phyloP scores from a whole-genome alignment of 2,113 vertebrate genomes.

The Gila orcuttii region DNA sequence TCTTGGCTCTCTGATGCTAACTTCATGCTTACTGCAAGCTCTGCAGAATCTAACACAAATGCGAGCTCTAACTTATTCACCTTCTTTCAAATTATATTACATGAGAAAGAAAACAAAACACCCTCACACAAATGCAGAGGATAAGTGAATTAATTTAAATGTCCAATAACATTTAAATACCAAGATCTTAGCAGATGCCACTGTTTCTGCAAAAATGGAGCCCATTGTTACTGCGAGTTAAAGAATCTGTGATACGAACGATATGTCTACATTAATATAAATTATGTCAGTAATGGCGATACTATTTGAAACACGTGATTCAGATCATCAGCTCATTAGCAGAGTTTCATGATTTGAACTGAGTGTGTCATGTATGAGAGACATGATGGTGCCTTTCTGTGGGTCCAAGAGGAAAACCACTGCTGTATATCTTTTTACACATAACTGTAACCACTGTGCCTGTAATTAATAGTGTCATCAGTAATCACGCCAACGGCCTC shows the following conservation, averaged over 20 bases:
- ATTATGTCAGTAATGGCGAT: neutral
- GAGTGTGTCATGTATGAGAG: neutral
- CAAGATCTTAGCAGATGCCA: neutral
- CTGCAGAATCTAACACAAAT: neutral
- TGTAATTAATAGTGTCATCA: neutral
- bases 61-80: neutral
- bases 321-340: neutral
- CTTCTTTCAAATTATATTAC: neutral
- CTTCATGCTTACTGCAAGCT: slow-evolving; percentile 1
- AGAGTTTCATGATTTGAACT: neutral
- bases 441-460: neutral
- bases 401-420: too few relatives aligned
- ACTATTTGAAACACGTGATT: neutral
- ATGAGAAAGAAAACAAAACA: neutral
- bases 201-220: neutral
- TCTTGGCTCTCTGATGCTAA: neutral
- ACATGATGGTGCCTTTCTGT: neutral
- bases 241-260: neutral
- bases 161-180: slow-evolving; percentile 27
- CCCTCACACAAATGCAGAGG: neutral
- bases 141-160: neutral
- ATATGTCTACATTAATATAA: neutral
- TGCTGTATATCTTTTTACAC: neutral
- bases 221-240: neutral
- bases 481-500: too few relatives aligned